Evolutionary conservation across 64 coral and sea anemone genomes (phyloP).

Genomic region (Stichodactyla helianthus): DNA sequence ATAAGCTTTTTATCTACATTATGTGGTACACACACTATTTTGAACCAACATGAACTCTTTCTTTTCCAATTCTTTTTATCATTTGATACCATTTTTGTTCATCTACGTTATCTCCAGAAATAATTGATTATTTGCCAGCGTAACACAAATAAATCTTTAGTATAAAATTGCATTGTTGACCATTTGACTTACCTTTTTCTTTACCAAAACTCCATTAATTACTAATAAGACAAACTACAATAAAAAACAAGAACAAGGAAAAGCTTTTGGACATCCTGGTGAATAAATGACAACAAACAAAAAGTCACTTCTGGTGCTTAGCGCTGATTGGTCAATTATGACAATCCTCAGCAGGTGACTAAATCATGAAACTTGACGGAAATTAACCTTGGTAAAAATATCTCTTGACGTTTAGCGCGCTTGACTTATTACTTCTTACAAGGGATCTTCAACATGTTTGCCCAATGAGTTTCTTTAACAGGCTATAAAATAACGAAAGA

Average conservation of each 20-base stretch:
- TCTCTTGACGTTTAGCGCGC: background rate
- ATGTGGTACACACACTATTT: too few relatives aligned
- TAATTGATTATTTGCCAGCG: background rate
- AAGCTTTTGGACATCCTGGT: background rate
- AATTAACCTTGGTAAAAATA: slow-evolving; percentile 7
- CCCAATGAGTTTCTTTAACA: background rate
- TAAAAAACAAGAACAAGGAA: background rate
- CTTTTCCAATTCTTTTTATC: too few relatives aligned
- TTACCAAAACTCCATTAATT: slow-evolving; percentile 1
- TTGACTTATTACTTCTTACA: background rate
- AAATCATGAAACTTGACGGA: slow-evolving; percentile 1
- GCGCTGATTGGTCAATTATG: background rate
- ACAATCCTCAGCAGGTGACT: slow-evolving; percentile 1
- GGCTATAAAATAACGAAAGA: background rate
- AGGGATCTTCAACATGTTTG: background rate
- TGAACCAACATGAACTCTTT: too few relatives aligned
- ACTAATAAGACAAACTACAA: slow-evolving; percentile 5
- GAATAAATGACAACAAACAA: slow-evolving; percentile 13
- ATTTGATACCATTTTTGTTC: too few relatives aligned
- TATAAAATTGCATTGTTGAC: background rate
- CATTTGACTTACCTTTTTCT: background rate
- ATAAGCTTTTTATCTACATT: too few relatives aligned
- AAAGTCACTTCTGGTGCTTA: background rate
- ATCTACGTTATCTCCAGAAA: background rate
- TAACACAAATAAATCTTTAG: background rate